Conservation (phyloP, 2,797 vertebrate genomes). For the Helostoma temminkii region DNA sequence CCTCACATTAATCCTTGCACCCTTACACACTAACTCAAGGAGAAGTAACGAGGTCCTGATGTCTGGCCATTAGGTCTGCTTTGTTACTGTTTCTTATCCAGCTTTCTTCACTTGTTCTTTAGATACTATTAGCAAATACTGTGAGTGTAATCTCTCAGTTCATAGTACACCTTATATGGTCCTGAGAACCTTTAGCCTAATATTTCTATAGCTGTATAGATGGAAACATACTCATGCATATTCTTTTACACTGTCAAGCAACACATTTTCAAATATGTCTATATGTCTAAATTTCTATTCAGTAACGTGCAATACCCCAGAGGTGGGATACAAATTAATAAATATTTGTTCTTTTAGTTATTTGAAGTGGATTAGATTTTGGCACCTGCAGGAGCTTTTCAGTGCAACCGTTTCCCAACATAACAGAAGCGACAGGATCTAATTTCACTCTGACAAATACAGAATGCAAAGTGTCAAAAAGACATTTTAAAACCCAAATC, state of each 20-base stretch:
- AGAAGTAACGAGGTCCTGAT: neutral
- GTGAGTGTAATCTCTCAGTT: slow-evolving; percentile 7
- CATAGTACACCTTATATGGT: slow-evolving; percentile 46
- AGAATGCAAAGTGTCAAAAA: neutral
- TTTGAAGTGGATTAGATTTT: too few species aligned
- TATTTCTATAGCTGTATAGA: neutral
- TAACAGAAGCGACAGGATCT: neutral
- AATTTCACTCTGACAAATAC: neutral
- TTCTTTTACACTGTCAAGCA: neutral
- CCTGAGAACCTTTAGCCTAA: slow-evolving; percentile 6
- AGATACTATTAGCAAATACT: neutral
- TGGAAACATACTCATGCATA: neutral
- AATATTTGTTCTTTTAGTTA: too few species aligned
- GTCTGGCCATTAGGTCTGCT: neutral
- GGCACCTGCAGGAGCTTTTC: too few species aligned
- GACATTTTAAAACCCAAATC: neutral
- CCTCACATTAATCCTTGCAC: neutral
- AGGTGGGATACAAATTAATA: too few species aligned
- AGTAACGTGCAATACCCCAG: too few species aligned
- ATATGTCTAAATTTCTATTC: too few species aligned
- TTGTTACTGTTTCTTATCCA: neutral
- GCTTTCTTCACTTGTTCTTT: neutral
- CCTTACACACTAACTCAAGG: neutral
- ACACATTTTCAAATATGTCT: neutral
- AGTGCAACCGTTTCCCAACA: neutral